A percentile compares a stretch with the other conserved stretches of the same genome.
These are phyloP conservation scores for Aphis craccivora DNA, from an alignment of 1,140 invertebrate genomes.

Conservation along the genomic window DNA sequence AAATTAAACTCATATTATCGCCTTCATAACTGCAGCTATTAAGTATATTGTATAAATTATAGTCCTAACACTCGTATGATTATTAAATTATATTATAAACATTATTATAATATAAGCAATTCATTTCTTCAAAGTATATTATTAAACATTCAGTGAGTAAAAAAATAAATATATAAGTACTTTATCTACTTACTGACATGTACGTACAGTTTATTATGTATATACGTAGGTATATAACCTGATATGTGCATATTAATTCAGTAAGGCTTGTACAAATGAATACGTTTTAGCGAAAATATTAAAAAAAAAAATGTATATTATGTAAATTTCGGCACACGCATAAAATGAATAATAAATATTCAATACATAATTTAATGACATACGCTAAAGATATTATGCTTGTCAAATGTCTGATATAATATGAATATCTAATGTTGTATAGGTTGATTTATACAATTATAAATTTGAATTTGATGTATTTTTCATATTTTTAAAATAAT, in stretches of 20 bases:
- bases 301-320: slow-evolving; percentile 7
- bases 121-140: background rate
- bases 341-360: background rate
- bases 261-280: background rate
- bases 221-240: background rate
- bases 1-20: background rate
- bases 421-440: background rate
- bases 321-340: background rate
- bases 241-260: background rate
- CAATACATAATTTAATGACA: background rate
- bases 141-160: no score
- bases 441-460: background rate
- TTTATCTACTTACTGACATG: background rate
- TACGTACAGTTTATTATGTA: background rate
- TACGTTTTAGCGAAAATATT: background rate
- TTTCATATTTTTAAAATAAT: background rate
- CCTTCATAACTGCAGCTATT: background rate
- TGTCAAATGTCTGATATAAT: background rate
- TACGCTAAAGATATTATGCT: background rate
- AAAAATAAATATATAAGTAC: background rate
- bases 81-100: background rate
- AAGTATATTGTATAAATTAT: background rate
- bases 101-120: background rate
- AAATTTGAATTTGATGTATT: background rate
- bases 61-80: background rate